Evolutionary conservation across 2,888 invertebrate genomes (phyloP), one percentile per base, ranked within the genome.

Genomic region (Leptopterna dolabrata): DNA sequence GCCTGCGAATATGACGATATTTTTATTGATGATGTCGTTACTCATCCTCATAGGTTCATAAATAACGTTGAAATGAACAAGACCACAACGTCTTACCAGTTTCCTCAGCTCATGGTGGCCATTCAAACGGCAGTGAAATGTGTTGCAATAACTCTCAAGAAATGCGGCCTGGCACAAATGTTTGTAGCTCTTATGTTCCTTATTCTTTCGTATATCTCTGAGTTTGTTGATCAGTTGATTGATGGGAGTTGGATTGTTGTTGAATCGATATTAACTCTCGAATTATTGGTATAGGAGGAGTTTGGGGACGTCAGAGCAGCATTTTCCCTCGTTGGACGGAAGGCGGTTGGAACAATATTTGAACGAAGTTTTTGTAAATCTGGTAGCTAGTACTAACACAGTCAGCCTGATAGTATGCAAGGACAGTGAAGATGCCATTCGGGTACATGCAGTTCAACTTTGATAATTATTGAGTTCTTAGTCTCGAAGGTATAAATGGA

Each of bases 1-100:
- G n/a, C n/a, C n/a, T n/a, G n/a, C n/a, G 36, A 7, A 36, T 36
- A 4, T 36, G 36, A n/a, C n/a, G n/a, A n/a, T n/a, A n/a, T n/a
- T n/a, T n/a, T n/a, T n/a, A n/a, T n/a, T n/a, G n/a, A n/a, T n/a
- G n/a, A n/a, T n/a, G n/a, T n/a, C n/a, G n/a, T n/a, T n/a, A n/a
- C n/a, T n/a, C n/a, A n/a, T 36, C 36, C 36, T 16, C 27, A 19
- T 27, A 78, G 86, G 19, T 87, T 87, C 86, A 87, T 87, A 7
- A 87, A 87, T 41, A 80, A 87, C 80, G 78, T 82, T 19, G 87
- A 87, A 73, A 70, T 55, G 76, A 87, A 81, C 36, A 87, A 87
- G 43, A n/a, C 82, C 6, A 41, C 63, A 0, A 78, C 87, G 13
- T 82, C 82, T 13, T 87, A 87, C 73, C 87, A 87, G 36, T 87